Evolutionary conservation across 2,113 vertebrate genomes (phyloP).

Genomic region (Zosterops pallidus): DNA sequence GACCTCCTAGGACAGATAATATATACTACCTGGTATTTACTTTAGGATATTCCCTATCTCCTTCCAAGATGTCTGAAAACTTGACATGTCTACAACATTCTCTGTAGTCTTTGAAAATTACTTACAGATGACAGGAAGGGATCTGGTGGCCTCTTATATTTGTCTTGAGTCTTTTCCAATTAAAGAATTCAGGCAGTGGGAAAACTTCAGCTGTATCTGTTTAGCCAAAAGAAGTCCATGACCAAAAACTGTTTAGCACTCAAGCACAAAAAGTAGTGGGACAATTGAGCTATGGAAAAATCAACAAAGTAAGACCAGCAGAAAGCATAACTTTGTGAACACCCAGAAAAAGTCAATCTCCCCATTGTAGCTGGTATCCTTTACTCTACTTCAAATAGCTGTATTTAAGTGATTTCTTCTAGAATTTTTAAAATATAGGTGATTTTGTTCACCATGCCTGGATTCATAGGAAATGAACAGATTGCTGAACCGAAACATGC

Average conservation of each 20-base stretch:
- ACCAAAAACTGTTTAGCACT: slow-evolving; percentile 14
- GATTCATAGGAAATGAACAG: not conserved
- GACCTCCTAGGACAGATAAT: not conserved
- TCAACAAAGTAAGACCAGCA: not conserved
- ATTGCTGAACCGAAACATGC: not conserved
- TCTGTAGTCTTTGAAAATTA: slow-evolving; percentile 19
- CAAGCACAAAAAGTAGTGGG: not conserved
- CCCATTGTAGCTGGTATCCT: not conserved
- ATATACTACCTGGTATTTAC: not conserved
- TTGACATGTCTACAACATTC: not conserved
- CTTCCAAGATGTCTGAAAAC: not conserved
- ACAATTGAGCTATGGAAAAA: not conserved
- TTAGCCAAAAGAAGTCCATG: not conserved
- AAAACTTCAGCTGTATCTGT: slow-evolving; percentile 9
- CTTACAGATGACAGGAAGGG: slow-evolving; percentile 22
- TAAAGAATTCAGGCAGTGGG: not conserved
- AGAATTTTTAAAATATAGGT: not conserved
- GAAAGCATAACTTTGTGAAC: not conserved
- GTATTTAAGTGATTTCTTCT: not conserved
- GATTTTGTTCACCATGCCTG: not conserved
- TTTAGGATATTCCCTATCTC: not conserved
- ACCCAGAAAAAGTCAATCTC: not conserved
- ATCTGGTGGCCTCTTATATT: not conserved
- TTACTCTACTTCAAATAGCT: not conserved
- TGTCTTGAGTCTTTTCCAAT: slow-evolving; percentile 36